Evolutionary conservation across 64 coral and sea anemone genomes (phyloP), one percentile per base, ranked within the genome.

Genomic region (Stichodactyla mertensii): DNA sequence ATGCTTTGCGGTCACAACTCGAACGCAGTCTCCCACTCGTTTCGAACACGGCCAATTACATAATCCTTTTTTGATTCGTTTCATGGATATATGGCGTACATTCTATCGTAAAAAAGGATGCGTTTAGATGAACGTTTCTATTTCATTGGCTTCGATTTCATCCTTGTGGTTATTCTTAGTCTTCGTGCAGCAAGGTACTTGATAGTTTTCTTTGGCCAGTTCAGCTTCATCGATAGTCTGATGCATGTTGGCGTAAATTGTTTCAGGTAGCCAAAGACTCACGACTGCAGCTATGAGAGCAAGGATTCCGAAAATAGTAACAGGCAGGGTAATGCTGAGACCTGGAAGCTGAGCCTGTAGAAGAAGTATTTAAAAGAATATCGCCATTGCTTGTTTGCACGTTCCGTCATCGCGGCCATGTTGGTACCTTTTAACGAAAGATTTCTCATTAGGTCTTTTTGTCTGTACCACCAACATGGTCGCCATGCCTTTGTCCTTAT

Each of bases 181-280:
- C 7, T 79, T 79, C 77, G 5, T 79, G 7, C 20, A 14, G 77
- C 77, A 79, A 51, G 77, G 28, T 6, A 5, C 51, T 13, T 10
- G 6, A 9, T 27, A 79, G 7, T 79, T 26, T 79, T 79, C 77
- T 14, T 79, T 51, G 1, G 77, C 77, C 31, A 26, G 10, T 79
- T 79, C 77, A 13, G 77, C 77, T 19, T 79, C 77, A 15, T 79
- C 77, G 51, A 79, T 79, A 26, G 77, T 79, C 16, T 79, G 77
- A 14, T 79, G 77, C 77, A 79, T 79, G 28, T 79, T 79, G 28
- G 77, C 77, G 24, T 51, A 79, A 7, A 79, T 79, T 51, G 77
- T 79, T 51, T 79, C 77, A 51, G 77, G 77, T 24, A 79, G 77
- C 77, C 77, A 79, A 45, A 79, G 77, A 26, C 22, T 79, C 16